A percentile compares a stretch with the other conserved stretches of the same genome.
Conservation (phyloP, 23 tunicate genomes). For the Aplidium turbinatum region DNA sequence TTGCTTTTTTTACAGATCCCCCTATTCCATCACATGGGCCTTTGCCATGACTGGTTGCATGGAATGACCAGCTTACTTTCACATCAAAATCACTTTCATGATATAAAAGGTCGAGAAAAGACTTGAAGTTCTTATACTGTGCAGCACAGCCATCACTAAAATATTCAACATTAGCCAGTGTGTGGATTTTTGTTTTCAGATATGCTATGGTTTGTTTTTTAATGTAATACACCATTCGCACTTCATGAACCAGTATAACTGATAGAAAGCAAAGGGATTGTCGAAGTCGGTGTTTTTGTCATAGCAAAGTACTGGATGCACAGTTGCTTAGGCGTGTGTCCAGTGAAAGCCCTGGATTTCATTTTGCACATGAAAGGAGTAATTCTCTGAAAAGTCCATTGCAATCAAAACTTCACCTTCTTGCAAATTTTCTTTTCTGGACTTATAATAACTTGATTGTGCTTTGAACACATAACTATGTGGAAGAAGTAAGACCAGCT, state of each 20-base stretch:
- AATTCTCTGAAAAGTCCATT: slow-evolving; percentile 27
- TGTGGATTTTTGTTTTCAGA: neutral
- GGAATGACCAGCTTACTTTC: neutral
- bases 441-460: slow-evolving; percentile 1
- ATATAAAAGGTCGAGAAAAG: neutral
- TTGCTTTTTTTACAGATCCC: neutral
- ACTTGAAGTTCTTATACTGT: no score
- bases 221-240: slow-evolving; percentile 16
- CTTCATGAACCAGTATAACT: neutral
- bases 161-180: neutral
- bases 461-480: slow-evolving; percentile 1
- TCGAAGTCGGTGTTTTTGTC: neutral
- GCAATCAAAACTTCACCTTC: neutral
- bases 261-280: slow-evolving; percentile 15
- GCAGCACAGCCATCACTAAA: slow-evolving; percentile 37
- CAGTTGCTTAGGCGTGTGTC: neutral
- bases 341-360: slow-evolving; percentile 15
- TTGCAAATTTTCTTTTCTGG: slow-evolving; percentile 1
- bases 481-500: neutral
- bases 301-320: slow-evolving; percentile 16
- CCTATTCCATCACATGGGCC: slow-evolving; percentile 1
- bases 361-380: slow-evolving; percentile 20
- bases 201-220: neutral
- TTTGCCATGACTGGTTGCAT: neutral
- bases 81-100: neutral